Percentiles rank a stretch among this genome's conserved stretches.
phyloP scores from a whole-genome alignment of 35 echinoderm and acorn worm genomes.

The Heliocidaris erythrogramma region DNA sequence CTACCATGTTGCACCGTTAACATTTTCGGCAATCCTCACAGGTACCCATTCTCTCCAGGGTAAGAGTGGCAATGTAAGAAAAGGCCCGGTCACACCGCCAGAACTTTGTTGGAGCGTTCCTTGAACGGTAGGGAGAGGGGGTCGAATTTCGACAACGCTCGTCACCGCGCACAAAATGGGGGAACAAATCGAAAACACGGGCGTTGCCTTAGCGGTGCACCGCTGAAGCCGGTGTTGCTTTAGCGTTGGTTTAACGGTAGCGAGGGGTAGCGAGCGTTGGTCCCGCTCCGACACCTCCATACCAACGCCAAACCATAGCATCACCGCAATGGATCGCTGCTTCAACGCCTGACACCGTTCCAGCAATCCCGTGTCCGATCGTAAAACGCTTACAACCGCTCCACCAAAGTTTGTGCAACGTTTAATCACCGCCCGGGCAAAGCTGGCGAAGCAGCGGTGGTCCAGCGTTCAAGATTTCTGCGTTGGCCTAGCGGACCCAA shows the following conservation, averaged over 20 bases:
- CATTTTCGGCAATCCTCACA: no score
- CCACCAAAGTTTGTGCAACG: slow-evolving; percentile 37
- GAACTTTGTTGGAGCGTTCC: slow-evolving; percentile 27
- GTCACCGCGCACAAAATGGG: slow-evolving; percentile 36
- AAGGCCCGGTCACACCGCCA: slow-evolving; percentile 29
- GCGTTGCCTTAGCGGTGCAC: slow-evolving; percentile 35
- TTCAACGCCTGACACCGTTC: slow-evolving; percentile 19
- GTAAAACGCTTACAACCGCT: slow-evolving; percentile 40
- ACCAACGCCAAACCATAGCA: no score
- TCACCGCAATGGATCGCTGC: slow-evolving; percentile 32
- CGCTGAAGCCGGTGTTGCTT: slow-evolving; percentile 20
- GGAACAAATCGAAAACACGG: slow-evolving; percentile 14
- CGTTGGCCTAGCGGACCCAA: slow-evolving; percentile 9
- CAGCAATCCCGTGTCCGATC: slow-evolving; percentile 18
- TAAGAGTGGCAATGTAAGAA: not conserved
- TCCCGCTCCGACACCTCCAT: no score
- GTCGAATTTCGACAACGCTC: slow-evolving; percentile 20
- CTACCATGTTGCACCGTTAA: no score
- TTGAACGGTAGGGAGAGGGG: not conserved
- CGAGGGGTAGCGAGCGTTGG: no score
- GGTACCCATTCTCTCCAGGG: no score
- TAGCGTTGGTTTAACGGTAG: slow-evolving; percentile 27
- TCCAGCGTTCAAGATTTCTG: slow-evolving; percentile 25
- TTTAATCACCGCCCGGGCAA: slow-evolving; percentile 33
- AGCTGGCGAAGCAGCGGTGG: slow-evolving; percentile 9